Percentiles rank a stretch among this genome's conserved stretches.
Conservation (phyloP, 1,140 invertebrate species). For the Heliconius congener region DNA sequence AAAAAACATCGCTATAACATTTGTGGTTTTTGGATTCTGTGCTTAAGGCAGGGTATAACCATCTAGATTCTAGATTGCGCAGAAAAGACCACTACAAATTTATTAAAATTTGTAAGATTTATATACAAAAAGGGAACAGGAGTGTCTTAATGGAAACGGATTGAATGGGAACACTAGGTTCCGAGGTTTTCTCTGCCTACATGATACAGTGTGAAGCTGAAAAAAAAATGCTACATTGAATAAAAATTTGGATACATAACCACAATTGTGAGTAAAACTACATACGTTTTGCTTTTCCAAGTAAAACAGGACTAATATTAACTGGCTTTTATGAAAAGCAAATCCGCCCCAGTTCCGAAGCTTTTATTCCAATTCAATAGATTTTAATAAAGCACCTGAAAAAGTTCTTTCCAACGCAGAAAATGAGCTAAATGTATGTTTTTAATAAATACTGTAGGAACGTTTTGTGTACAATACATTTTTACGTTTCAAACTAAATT, state of each 20-base stretch:
- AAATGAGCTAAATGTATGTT: conserved; percentile 18
- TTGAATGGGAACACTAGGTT: too few relatives aligned
- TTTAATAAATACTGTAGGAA: conserved; percentile 13
- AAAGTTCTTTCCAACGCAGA: conserved; percentile 13
- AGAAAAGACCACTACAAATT: too few relatives aligned
- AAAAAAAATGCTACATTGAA: background rate
- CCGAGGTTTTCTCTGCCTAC: too few relatives aligned
- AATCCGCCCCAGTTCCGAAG: conserved; percentile 14
- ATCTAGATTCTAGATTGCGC: too few relatives aligned
- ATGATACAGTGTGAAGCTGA: too few relatives aligned
- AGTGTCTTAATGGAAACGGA: too few relatives aligned
- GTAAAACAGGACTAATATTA: conserved; percentile 19
- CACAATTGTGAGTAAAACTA: conserved; percentile 3
- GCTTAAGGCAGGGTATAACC: too few relatives aligned
- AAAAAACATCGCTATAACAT: too few relatives aligned
- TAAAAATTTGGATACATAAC: background rate
- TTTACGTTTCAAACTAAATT: background rate
- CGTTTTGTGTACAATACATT: conserved; percentile 13
- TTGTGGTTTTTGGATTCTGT: too few relatives aligned
- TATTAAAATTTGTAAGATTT: too few relatives aligned
- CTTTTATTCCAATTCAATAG: conserved; percentile 19
- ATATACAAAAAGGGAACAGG: too few relatives aligned
- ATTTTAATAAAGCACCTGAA: conserved; percentile 17
- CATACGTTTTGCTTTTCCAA: background rate
- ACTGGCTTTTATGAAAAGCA: conserved; percentile 19